Evolutionary conservation across 2,888 invertebrate genomes (phyloP).

Genomic region (Ceriagrion tenellum): DNA sequence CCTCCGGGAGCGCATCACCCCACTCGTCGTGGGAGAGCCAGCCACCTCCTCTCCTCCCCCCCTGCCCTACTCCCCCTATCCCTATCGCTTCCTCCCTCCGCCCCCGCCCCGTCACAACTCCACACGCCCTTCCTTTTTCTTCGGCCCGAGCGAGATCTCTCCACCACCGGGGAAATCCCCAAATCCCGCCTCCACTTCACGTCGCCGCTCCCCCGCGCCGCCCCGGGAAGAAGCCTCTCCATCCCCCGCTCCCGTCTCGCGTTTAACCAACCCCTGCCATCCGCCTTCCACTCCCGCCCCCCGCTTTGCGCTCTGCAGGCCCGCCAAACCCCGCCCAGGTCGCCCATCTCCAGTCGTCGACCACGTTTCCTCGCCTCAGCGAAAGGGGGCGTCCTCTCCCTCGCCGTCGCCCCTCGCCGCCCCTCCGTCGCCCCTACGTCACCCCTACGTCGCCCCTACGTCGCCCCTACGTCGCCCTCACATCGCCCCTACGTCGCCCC

Average conservation of each 20-base stretch:
- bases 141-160: not conserved
- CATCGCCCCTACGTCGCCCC: not conserved
- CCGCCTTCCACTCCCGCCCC: not conserved
- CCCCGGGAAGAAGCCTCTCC: not conserved
- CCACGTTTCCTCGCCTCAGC: not conserved
- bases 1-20: not conserved
- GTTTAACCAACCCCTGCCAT: not conserved
- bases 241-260: not conserved
- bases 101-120: not conserved
- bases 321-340: not conserved
- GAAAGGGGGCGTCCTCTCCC: not conserved
- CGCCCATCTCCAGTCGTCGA: not conserved
- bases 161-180: slow-evolving; percentile 26
- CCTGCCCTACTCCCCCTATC: not conserved
- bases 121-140: not conserved
- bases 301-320: not conserved
- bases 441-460: too few species aligned
- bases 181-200: not conserved
- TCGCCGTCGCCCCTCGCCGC: too few species aligned
- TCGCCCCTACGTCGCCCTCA: not conserved
- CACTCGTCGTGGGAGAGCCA: not conserved
- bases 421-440: not conserved
- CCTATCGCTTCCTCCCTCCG: not conserved
- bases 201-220: not conserved
- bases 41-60: not conserved